Conservation (phyloP, 2,888 invertebrate genomes). For the Polydrusus tereticollis region DNA sequence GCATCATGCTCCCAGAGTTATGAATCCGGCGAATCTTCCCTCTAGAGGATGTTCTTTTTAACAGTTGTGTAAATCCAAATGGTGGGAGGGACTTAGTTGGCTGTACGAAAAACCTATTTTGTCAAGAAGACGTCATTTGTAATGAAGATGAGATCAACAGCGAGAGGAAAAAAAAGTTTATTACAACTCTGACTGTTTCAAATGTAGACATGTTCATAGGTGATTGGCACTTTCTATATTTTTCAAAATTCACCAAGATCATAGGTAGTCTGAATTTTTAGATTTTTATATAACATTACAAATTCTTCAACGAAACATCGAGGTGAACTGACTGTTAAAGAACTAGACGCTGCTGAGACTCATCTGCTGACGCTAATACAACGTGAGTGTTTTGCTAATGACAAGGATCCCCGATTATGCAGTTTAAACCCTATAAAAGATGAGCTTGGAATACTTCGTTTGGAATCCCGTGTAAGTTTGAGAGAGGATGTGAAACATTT, state of each 20-base stretch:
- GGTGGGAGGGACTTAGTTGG: slow-evolving; percentile 60
- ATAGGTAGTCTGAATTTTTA: slow-evolving; percentile 41
- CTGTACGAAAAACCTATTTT: slow-evolving; percentile 36
- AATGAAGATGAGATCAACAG: slow-evolving; percentile 28
- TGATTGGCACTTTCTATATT: slow-evolving; percentile 45
- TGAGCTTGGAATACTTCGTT: slow-evolving; percentile 30
- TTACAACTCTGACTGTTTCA: neutral
- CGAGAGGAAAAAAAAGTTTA: slow-evolving; percentile 20
- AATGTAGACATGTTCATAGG: slow-evolving; percentile 7
- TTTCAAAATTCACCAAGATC: slow-evolving; percentile 34
- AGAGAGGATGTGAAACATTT: slow-evolving; percentile 35
- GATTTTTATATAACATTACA: slow-evolving; percentile 38
- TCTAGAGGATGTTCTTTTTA: slow-evolving; percentile 56
- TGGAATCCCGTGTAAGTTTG: slow-evolving; percentile 13
- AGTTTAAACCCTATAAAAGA: slow-evolving; percentile 31
- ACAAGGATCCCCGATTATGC: neutral
- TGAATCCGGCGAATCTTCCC: slow-evolving; percentile 59
- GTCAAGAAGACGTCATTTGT: slow-evolving; percentile 1
- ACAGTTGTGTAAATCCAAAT: slow-evolving; percentile 54
- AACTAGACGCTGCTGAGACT: slow-evolving; percentile 32
- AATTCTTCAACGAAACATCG: neutral
- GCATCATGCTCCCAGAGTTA: slow-evolving; percentile 56
- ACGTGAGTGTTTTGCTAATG: slow-evolving; percentile 23
- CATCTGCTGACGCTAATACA: slow-evolving; percentile 40
- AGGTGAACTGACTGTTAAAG: slow-evolving; percentile 28